A percentile compares a stretch with the other conserved stretches of the same genome.
Conservation (phyloP, 2,113 vertebrate species). For the Sebastes fasciatus region DNA sequence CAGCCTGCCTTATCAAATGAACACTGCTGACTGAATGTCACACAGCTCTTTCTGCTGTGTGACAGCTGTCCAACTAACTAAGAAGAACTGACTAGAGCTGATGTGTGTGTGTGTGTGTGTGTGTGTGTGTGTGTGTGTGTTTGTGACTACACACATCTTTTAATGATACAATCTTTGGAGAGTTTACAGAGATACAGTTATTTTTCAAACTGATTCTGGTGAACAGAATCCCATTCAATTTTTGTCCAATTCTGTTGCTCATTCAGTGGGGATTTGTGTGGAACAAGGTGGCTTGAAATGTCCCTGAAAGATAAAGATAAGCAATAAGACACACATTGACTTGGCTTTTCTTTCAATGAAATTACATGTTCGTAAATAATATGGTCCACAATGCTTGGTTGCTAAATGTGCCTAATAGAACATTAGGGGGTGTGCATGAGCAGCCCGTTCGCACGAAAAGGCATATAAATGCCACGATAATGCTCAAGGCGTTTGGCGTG, state of each 20-base stretch:
- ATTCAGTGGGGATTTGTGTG: neutral
- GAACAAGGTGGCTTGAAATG: neutral
- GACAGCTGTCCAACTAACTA: slow-evolving; percentile 45
- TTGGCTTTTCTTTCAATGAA: too few species aligned
- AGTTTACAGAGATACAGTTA: neutral
- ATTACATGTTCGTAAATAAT: too few species aligned
- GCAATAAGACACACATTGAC: neutral
- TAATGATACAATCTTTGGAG: neutral
- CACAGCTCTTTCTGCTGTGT: neutral
- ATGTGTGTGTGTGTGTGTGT: too few species aligned
- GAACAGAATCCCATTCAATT: too few species aligned
- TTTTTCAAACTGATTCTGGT: slow-evolving; percentile 1
- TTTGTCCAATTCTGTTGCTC: neutral
- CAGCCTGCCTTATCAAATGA: slow-evolving; percentile 11
- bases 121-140: too few species aligned
- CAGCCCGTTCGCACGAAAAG: too few species aligned
- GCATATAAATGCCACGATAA: too few species aligned
- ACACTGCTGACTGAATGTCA: slow-evolving; percentile 21
- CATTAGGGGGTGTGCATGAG: too few species aligned
- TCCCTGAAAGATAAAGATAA: neutral
- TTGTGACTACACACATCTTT: too few species aligned
- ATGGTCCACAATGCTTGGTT: neutral
- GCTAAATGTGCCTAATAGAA: neutral
- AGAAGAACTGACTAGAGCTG: slow-evolving; percentile 1
- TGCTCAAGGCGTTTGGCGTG: too few species aligned